Conservation (phyloP, 1,140 invertebrate species). For the Teleogryllus occipitalis region DNA sequence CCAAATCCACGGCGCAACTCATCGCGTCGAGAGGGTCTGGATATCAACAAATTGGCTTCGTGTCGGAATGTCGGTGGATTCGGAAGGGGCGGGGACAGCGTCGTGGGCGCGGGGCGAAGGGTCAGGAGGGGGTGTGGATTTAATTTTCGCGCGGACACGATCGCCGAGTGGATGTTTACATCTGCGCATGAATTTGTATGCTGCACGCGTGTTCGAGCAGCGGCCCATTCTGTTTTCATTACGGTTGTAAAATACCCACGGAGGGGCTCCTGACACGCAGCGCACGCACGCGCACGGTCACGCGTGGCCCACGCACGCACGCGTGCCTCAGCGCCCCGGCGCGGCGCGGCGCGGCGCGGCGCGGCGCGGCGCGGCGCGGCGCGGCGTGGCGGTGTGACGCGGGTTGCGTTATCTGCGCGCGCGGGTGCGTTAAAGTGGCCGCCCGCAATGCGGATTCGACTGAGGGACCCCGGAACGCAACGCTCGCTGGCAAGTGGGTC, state of each 20-base stretch:
- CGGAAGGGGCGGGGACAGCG: not conserved
- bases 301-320: not conserved
- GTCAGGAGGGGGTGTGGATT: not conserved
- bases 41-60: conserved; percentile 4
- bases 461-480: too few species aligned
- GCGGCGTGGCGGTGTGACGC: too few species aligned
- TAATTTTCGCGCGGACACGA: not conserved
- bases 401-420: too few species aligned
- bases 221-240: not conserved
- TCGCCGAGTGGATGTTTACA: not conserved
- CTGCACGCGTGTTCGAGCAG: not conserved
- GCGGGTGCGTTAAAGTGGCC: too few species aligned
- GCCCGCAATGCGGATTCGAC: too few species aligned
- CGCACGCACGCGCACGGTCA: not conserved
- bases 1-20: not conserved
- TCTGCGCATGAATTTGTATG: not conserved
- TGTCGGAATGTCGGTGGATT: not conserved
- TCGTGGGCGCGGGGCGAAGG: too few species aligned
- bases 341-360: too few species aligned
- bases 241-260: not conserved
- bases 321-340: too few species aligned
- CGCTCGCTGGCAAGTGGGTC: too few species aligned
- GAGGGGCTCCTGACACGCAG: not conserved
- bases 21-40: not conserved
- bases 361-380: too few species aligned